Evolutionary conservation across 2,113 vertebrate species (phyloP), one percentile per base, ranked within the genome.

Genomic region (Hydrolagus affinis): DNA sequence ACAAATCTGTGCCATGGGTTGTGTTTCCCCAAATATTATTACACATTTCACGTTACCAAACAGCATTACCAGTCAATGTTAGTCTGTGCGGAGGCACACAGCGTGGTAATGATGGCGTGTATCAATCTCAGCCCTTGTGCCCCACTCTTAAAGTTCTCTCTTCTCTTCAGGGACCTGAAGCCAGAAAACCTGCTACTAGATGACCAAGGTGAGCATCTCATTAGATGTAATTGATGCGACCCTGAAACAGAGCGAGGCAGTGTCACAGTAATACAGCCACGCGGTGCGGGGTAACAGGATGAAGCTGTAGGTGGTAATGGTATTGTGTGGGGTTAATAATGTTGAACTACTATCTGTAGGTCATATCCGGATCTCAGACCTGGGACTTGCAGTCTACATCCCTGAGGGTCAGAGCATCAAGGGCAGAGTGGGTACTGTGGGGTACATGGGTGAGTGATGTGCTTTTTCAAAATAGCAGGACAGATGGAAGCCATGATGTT

Each of bases 121-220:
- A 44, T 44, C 44, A 44, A 3, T 44, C 44, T 44, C 2, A 44
- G 44, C 21, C 23, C n/a, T n/a, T 19, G 14, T 32, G 28, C 30
- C 0, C 9, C 72, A 85, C 59, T 66, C 44, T 30, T 10, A n/a
- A 11, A n/a, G n/a, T 74, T 14, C 44, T 28, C 86, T 88, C 73
- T 86, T 62, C 87, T 44, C 44, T 15, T 60, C 86, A 99, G 97
- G 89, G 98, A 99, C 88, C 90, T 99, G 75, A 99, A 99, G 89
- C 97, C 97, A 70, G 97, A 99, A 89, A 99, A 99, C 88, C 98
- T 99, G 87, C 89, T 99, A 85, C 90, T 99, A 88, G 98, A 99
- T 88, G 98, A 99, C 88, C 94, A 97, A 0, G 98, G 98, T 98
- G 90, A 94, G 96, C 92, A 71, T 44, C 44, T 44, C 6, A 44